phyloP scores from a whole-genome alignment of 2,888 invertebrate species.

The Ichneumoninae sp. region DNA sequence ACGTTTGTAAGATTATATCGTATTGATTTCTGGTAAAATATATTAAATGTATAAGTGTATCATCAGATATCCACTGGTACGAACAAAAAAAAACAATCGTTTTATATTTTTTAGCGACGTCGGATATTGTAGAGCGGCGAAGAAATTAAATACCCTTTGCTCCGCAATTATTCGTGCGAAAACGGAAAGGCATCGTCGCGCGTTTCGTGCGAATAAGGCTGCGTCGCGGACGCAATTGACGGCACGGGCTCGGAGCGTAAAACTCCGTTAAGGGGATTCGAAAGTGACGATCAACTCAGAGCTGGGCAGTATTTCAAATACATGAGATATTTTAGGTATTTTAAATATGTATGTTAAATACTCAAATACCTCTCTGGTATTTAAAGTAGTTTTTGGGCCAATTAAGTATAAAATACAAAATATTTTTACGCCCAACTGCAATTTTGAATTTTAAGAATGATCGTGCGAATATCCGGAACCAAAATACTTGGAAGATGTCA shows the following conservation, averaged over 20 bases:
- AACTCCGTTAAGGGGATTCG: background rate
- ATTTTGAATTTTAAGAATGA: too few relatives aligned
- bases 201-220: background rate
- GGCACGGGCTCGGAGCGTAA: background rate
- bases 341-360: too few relatives aligned
- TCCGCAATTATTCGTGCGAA: background rate
- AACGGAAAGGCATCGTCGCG: background rate
- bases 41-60: slow-evolving; percentile 78
- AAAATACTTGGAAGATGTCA: too few relatives aligned
- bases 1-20: slow-evolving; percentile 78
- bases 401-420: too few relatives aligned
- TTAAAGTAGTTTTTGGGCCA: too few relatives aligned
- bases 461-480: too few relatives aligned
- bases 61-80: slow-evolving; percentile 63
- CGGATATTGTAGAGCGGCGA: background rate
- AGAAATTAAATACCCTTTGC: background rate
- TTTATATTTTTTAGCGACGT: background rate
- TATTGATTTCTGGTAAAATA: slow-evolving; percentile 75
- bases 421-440: too few relatives aligned
- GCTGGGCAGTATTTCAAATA: too few relatives aligned
- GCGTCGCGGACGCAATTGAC: too few relatives aligned
- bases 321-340: too few relatives aligned
- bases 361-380: too few relatives aligned
- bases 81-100: slow-evolving; percentile 34
- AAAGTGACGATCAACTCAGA: too few relatives aligned